phyloP scores from a whole-genome alignment of 2,797 vertebrate species.

The Pagetopsis macropterus region DNA sequence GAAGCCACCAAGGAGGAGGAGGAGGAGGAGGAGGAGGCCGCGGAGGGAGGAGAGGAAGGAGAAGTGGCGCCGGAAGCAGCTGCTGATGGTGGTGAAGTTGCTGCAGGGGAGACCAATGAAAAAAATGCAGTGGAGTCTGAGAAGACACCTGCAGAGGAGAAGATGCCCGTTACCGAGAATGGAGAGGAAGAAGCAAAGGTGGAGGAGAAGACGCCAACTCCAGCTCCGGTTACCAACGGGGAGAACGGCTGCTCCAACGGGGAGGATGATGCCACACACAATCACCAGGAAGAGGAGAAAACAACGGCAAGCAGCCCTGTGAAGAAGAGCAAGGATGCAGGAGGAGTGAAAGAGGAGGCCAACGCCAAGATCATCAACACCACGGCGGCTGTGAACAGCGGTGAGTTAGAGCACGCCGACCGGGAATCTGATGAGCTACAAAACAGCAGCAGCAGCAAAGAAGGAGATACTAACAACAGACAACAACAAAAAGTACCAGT shows the following conservation, averaged over 20 bases:
- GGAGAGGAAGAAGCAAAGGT: conserved; percentile 34
- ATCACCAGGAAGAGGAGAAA: conserved; percentile 78
- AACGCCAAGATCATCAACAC: conserved; percentile 83
- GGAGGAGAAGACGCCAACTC: conserved; percentile 40
- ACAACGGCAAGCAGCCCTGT: conserved; percentile 69
- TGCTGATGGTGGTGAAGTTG: conserved; percentile 62
- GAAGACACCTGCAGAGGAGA: conserved; percentile 27
- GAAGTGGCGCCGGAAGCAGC: conserved; percentile 54
- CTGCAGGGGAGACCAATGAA: conserved; percentile 66
- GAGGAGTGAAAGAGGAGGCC: conserved; percentile 76
- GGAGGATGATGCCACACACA: conserved; percentile 77
- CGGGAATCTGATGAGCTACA: conserved; percentile 60
- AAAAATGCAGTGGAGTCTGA: conserved; percentile 17
- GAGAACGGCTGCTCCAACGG: conserved; percentile 79
- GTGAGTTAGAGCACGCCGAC: conserved; percentile 78
- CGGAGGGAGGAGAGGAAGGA: conserved; percentile 26
- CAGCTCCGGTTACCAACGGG: conserved; percentile 77
- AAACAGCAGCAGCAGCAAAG: conserved; percentile 53
- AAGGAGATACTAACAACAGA: conserved; percentile 60
- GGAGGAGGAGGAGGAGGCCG: conserved; percentile 17
- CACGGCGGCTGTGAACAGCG: conserved; percentile 79
- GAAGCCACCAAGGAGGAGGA: conserved; percentile 75
- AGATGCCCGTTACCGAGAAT: conserved; percentile 24
- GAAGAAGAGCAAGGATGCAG: conserved; percentile 78
- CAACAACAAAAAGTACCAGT: conserved; percentile 24